Evolutionary conservation across 2,797 vertebrate genomes (phyloP).

Genomic region (Apogon talboti): DNA sequence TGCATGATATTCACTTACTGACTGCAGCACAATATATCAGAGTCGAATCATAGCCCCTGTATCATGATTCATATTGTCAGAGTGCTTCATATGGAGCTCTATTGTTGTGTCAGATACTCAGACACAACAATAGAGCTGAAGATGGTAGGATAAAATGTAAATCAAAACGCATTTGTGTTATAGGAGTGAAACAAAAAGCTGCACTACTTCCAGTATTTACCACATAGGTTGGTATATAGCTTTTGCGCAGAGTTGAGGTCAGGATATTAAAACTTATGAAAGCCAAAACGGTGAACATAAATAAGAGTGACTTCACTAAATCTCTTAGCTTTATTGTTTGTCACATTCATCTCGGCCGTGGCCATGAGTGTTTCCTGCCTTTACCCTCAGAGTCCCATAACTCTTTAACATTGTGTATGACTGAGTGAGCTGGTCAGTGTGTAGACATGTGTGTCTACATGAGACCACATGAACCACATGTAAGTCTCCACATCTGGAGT

Average conservation of each 20-base stretch:
- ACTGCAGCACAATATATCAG: too few relatives aligned
- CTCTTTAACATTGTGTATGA: slow-evolving; percentile 37
- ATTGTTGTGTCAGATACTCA: too few relatives aligned
- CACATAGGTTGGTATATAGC: slow-evolving; percentile 11
- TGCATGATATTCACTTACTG: too few relatives aligned
- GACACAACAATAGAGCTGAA: too few relatives aligned
- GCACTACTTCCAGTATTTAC: background rate
- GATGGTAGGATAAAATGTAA: too few relatives aligned
- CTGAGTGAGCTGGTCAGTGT: slow-evolving; percentile 35
- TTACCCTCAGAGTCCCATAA: slow-evolving; percentile 42
- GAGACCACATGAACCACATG: slow-evolving; percentile 56
- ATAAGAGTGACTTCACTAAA: slow-evolving; percentile 49
- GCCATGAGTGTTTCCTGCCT: slow-evolving; percentile 43
- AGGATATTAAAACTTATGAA: slow-evolving; percentile 20
- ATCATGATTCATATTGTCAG: too few relatives aligned
- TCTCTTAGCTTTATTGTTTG: slow-evolving; percentile 53
- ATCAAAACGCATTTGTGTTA: background rate
- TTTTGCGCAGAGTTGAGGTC: slow-evolving; percentile 26
- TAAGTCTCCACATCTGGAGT: slow-evolving; percentile 53
- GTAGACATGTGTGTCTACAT: slow-evolving; percentile 40
- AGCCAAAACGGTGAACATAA: slow-evolving; percentile 28
- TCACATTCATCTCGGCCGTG: slow-evolving; percentile 32
- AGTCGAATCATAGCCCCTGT: too few relatives aligned
- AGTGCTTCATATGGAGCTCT: too few relatives aligned
- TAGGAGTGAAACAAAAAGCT: slow-evolving; percentile 25